Percentiles rank a stretch among this genome's conserved stretches.
phyloP scores from a whole-genome alignment of 1,140 invertebrate species.

The Aphaenogaster ashmeadi region DNA sequence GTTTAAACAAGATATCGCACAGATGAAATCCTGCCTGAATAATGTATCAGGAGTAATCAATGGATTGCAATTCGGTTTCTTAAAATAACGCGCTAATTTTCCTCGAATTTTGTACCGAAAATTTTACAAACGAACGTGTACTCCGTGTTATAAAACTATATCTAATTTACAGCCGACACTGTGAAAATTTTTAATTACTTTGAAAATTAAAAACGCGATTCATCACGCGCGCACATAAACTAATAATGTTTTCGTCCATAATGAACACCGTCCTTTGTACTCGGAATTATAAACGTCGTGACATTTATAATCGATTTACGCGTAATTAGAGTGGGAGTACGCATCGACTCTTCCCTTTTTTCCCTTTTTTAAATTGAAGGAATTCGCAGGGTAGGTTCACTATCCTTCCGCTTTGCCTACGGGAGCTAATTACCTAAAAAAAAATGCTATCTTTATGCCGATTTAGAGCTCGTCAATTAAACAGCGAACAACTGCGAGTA shows the following conservation, averaged over 20 bases:
- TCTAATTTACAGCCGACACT: constrained; percentile 6
- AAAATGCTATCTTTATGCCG: neutral
- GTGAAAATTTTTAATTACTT: constrained; percentile 14
- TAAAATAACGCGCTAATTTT: neutral
- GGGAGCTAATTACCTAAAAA: neutral
- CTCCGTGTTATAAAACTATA: neutral
- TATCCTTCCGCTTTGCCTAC: neutral
- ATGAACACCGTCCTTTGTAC: constrained; percentile 1
- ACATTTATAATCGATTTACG: constrained; percentile 9
- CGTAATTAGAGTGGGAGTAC: neutral
- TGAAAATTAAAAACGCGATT: constrained; percentile 31
- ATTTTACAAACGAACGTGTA: neutral
- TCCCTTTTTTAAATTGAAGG: constrained; percentile 1
- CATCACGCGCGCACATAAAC: constrained; percentile 3
- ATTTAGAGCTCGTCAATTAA: neutral
- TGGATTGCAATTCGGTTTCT: neutral
- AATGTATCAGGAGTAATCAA: neutral
- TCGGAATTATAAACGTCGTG: constrained; percentile 1
- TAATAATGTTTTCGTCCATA: constrained; percentile 12
- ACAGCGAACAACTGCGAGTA: neutral
- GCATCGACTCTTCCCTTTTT: neutral
- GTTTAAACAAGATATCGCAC: neutral
- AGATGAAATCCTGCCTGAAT: neutral
- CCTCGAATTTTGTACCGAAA: neutral
- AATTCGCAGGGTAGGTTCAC: neutral